Evolutionary conservation across 2,888 invertebrate species (phyloP), one percentile per base, ranked within the genome.

Genomic region (Electrophaes corylata): DNA sequence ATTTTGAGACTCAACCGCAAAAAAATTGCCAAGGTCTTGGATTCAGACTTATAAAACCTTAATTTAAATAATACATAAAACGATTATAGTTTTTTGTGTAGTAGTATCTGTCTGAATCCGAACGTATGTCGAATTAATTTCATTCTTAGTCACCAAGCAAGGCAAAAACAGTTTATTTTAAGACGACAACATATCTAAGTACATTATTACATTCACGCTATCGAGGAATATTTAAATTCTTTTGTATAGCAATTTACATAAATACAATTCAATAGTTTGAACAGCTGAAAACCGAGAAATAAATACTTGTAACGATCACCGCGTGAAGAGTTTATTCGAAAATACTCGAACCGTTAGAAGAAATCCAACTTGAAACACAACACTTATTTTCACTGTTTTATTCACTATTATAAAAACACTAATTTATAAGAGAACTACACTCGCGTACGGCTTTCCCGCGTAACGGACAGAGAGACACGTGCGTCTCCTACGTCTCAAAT

Each of bases 361-460:
- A 54, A 51, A 64, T 64, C 61, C 66, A 51, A 55, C 26, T 20
- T 23, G 12, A 63, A 29, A 23, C 6, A 57, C 37, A 44, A 51
- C 71, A 70, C 68, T 64, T 62, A 51, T 61, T 52, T 33, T 0
- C 53, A 62, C 62, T 16, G 2, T 37, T 49, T 40, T 43, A 16
- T 26, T 51, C 50, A 62, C 62, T 16, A 12, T 31, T 16, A 29
- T 3, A 4, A 8, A 8, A 16, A 6, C 37, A 37, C 37, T 37
- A 43, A 14, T 41, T 43, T 1, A 0, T n/a, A 29, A 62, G 48
- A 48, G 56, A 52, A 61, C 54, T 70, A 66, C 59, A 71, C 71
- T 69, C 63, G 64, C 64, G 67, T 61, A 73, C 65, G 67, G 70
- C 71, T 83, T 86, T 86, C 80, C 84, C 86, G 86, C 86, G 84